Evolutionary conservation across 2,113 vertebrate species (phyloP).

Genomic region (Eudyptes chrysolophus): DNA sequence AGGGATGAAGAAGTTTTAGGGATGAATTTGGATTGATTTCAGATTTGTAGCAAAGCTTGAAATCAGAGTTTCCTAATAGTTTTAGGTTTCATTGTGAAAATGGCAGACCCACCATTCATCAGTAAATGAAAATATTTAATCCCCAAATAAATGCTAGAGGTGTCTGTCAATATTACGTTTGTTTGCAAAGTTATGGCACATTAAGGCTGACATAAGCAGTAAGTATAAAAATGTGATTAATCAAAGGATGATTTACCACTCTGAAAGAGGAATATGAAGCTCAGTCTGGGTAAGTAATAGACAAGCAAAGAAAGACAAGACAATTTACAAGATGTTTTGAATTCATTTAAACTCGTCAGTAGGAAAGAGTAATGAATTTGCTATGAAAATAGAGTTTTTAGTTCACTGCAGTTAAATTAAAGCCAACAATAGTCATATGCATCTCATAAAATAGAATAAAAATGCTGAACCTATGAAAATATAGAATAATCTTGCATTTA

Average conservation of each 20-base stretch:
- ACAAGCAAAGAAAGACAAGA: background rate
- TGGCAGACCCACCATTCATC: background rate
- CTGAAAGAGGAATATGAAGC: background rate
- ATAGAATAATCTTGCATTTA: background rate
- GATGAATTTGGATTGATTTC: background rate
- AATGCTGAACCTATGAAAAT: background rate
- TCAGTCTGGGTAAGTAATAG: background rate
- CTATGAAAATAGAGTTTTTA: background rate
- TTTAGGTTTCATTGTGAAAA: background rate
- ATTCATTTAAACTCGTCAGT: background rate
- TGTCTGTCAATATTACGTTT: background rate
- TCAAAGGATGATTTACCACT: background rate
- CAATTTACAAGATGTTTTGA: background rate
- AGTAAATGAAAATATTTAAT: slow-evolving; percentile 21
- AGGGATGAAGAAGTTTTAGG: background rate
- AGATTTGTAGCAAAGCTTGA: background rate
- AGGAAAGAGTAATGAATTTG: background rate
- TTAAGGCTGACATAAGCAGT: slow-evolving; percentile 16
- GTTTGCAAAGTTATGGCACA: background rate
- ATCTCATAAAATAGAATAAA: background rate
- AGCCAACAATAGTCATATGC: background rate
- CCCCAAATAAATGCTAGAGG: background rate
- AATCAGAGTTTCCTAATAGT: background rate
- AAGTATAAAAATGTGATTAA: slow-evolving; percentile 39
- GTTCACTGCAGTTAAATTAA: background rate